A percentile compares a stretch with the other conserved stretches of the same genome.
phyloP scores from a whole-genome alignment of 2,113 vertebrate genomes.

The Alligator sinensis region DNA sequence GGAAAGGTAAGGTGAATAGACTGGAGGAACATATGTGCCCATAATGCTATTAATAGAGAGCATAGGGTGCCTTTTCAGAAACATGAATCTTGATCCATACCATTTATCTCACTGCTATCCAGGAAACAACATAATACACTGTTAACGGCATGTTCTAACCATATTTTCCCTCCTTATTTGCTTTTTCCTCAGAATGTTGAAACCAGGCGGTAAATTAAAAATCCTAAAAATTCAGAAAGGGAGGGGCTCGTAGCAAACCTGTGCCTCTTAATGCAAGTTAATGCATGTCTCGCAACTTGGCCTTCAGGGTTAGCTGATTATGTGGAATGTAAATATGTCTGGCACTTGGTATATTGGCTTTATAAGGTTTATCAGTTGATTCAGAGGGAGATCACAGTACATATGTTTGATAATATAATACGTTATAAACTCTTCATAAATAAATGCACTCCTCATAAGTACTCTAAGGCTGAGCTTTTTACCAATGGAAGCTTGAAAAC shows the following conservation, averaged over 20 bases:
- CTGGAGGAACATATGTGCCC: slow-evolving; percentile 29
- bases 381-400: not conserved
- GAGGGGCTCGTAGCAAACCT: not conserved
- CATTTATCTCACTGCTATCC: slow-evolving; percentile 47
- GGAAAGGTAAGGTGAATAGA: slow-evolving; percentile 20
- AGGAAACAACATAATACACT: slow-evolving; percentile 55
- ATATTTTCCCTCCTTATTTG: slow-evolving; percentile 21
- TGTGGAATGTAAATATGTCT: not conserved
- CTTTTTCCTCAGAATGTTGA: slow-evolving; percentile 11
- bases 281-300: not conserved
- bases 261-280: not conserved
- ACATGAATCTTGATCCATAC: slow-evolving; percentile 7
- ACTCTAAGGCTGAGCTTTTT: not conserved
- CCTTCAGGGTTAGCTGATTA: not conserved
- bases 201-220: slow-evolving; percentile 32
- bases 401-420: not conserved
- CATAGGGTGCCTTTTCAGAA: slow-evolving; percentile 39
- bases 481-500: not conserved
- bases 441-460: not conserved
- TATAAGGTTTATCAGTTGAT: not conserved
- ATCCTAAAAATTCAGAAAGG: not conserved
- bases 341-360: not conserved
- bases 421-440: not conserved
- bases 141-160: slow-evolving; percentile 21
- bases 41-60: slow-evolving; percentile 51